Base-by-base conservation (phyloP, 2,888 invertebrate genomes). In the Morpho deidamia region DNA sequence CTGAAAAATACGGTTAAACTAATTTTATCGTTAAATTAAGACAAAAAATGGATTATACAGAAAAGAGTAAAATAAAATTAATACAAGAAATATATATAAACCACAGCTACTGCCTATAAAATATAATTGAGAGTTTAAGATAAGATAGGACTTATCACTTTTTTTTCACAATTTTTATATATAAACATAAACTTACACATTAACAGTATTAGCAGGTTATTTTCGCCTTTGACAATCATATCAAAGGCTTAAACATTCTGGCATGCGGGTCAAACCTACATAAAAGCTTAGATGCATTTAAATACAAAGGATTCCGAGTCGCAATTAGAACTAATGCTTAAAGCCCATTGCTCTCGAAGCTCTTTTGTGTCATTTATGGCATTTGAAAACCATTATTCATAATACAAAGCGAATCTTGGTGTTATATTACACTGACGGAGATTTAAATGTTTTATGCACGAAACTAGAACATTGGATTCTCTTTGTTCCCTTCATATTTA, bases 321-420 rank as follows among this genome's bases (percentile, higher is more conserved):
- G 9, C 46, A 39, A 12, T 39, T 39, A 47, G 39, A 47, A 40
- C 47, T 39, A 46, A 47, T 39, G 39, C 45, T 12, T 12, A 23
- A 45, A 11, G 23, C 47, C 33, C 40, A 38, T 11, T 12, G 35
- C 44, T 44, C 9, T 11, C 8, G 40, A 40, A 32, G 40, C 40
- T 48, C 48, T 40, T 44, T 48, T 48, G 48, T 48, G 48, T 8
- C 40, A n/a, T n/a, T n/a, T n/a, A n/a, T 40, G 48, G 48, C 48
- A 47, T 47, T 48, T 48, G 48, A 48, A 41, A 41, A 12, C 48
- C 48, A 48, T 48, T 48, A 48, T 48, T 48, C 40, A 48, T 48
- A 48, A 11, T 11, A 48, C 40, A 48, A 40, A 48, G 48, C 39
- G 34, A 40, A 8, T 47, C 47, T 39, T 33, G 32, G 40, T 23